These are phyloP conservation scores for Drosophila mojavensis DNA, from an alignment of 1,140 invertebrate genomes.

Conservation along the genomic window DNA sequence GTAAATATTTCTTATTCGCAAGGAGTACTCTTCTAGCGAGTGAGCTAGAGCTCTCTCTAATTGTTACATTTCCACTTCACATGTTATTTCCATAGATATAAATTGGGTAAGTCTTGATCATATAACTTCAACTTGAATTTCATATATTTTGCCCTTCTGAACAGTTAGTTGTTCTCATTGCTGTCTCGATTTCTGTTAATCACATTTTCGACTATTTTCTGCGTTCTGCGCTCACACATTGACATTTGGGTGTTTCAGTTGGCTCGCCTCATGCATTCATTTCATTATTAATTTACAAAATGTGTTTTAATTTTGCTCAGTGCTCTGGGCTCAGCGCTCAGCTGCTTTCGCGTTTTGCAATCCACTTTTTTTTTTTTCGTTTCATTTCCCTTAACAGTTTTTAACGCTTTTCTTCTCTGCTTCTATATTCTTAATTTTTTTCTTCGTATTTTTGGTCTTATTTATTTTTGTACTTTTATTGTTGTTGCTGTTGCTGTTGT, in stretches of 20 bases:
- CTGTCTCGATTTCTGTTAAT: too few species aligned
- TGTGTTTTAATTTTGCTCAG: slow-evolving; percentile 37
- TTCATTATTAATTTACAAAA: slow-evolving; percentile 65
- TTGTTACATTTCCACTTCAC: too few species aligned
- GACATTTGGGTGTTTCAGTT: slow-evolving; percentile 5
- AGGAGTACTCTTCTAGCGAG: too few species aligned
- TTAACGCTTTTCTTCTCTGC: slow-evolving; percentile 4
- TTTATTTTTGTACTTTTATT: slow-evolving; percentile 4
- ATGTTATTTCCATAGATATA: too few species aligned
- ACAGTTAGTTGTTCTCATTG: too few species aligned
- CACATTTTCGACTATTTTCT: background rate
- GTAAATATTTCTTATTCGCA: too few species aligned
- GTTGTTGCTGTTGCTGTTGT: slow-evolving; percentile 4
- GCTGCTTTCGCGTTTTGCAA: slow-evolving; percentile 5
- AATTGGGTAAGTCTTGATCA: too few species aligned
- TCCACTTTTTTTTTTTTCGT: slow-evolving; percentile 27
- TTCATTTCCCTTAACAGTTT: slow-evolving; percentile 26
- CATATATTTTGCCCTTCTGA: too few species aligned
- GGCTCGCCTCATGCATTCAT: slow-evolving; percentile 40
- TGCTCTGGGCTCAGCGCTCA: slow-evolving; percentile 18
- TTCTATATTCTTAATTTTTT: slow-evolving; percentile 8
- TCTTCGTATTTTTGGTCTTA: slow-evolving; percentile 2
- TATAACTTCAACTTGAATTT: too few species aligned
- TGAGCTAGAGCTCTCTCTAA: too few species aligned
- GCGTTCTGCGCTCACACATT: background rate